phyloP scores from a whole-genome alignment of 2,797 vertebrate genomes.

The Kryptolebias ocellatus region DNA sequence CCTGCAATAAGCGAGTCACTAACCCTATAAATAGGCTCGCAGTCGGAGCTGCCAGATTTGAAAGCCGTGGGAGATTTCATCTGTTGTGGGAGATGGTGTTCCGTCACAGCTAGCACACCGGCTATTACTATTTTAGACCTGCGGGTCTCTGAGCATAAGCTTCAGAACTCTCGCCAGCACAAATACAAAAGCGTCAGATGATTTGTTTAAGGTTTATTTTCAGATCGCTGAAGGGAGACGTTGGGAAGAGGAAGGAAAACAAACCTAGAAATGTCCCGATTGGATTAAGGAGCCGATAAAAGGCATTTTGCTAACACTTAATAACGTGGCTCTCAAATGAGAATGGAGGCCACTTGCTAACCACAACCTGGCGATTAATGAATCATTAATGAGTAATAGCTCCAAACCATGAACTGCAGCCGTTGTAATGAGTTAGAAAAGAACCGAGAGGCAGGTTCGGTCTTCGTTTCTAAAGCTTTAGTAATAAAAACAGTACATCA shows the following conservation, averaged over 20 bases:
- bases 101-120: conserved; percentile 57
- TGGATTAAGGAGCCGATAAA: background rate
- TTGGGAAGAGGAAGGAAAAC: conserved; percentile 17
- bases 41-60: conserved; percentile 61
- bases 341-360: conserved; percentile 8
- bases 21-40: conserved; percentile 53
- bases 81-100: conserved; percentile 56
- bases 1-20: conserved; percentile 24
- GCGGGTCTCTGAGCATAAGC: conserved; percentile 59
- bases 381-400: conserved; percentile 26
- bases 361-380: conserved; percentile 11
- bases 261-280: conserved; percentile 11
- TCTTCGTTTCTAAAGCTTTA: conserved; percentile 14
- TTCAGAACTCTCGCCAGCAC: conserved; percentile 59
- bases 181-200: conserved; percentile 60
- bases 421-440: conserved; percentile 10
- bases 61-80: conserved; percentile 65
- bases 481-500: no score
- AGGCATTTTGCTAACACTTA: conserved; percentile 13
- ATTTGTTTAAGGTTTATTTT: conserved; percentile 61
- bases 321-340: conserved; percentile 3
- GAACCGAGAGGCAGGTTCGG: background rate
- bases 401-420: background rate
- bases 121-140: conserved; percentile 67
- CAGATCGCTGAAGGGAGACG: conserved; percentile 19